phyloP scores from a whole-genome alignment of 2,113 vertebrate genomes.

The Sapayoa aenigma region DNA sequence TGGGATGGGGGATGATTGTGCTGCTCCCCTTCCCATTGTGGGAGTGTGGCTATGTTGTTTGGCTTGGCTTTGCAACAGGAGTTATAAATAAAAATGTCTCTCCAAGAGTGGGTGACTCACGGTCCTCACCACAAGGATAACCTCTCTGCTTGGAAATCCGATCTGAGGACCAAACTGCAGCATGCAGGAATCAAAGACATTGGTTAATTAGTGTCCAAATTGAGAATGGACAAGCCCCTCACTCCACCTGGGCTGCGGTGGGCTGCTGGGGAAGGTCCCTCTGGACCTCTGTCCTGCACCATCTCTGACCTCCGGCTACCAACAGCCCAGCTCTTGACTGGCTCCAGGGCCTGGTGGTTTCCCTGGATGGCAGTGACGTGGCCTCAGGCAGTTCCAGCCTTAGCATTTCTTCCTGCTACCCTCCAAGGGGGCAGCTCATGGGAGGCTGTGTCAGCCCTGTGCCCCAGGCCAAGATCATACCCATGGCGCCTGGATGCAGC shows the following conservation, averaged over 20 bases:
- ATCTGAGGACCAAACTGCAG: not conserved
- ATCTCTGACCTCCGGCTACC: not conserved
- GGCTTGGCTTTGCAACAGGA: not conserved
- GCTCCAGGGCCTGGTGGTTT: not conserved
- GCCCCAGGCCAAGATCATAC: not conserved
- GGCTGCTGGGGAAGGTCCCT: not conserved
- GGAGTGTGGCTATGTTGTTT: not conserved
- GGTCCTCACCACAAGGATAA: constrained; percentile 34
- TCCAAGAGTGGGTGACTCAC: constrained; percentile 43
- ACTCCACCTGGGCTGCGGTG: not conserved
- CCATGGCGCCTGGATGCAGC: accelerated
- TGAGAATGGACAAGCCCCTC: not conserved
- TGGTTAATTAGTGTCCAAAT: not conserved
- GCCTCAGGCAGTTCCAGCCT: not conserved
- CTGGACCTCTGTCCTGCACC: not conserved
- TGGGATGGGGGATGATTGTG: accelerated
- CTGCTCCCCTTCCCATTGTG: not conserved
- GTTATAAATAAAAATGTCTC: constrained; percentile 62
- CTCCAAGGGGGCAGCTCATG: not conserved
- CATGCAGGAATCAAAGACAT: not conserved
- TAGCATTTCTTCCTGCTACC: not conserved
- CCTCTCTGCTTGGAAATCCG: constrained; percentile 41
- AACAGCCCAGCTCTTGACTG: not conserved
- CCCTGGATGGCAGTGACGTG: constrained; percentile 9
- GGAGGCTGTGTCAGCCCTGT: not conserved